Evolutionary conservation across 2,888 invertebrate species (phyloP), one percentile per base, ranked within the genome.

Genomic region (Polydrusus pterygomalis): DNA sequence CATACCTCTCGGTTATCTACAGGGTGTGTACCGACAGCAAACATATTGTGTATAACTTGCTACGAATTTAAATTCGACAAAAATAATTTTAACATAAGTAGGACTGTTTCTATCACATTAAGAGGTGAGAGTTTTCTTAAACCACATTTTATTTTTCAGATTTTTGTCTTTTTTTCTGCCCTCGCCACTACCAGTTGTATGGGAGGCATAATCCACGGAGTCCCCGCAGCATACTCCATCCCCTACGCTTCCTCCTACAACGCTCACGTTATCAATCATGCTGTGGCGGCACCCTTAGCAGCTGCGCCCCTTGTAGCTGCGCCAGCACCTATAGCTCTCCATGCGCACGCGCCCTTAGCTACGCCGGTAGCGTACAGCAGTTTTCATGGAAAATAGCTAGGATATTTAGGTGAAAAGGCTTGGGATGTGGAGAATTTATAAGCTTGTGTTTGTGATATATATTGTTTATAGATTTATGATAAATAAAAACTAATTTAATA

Each of bases 171-270:
- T 58, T 40, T 81, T 38, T 65, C 65, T 60, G 40, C 71, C 51
- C 30, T 78, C 10, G 70, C 78, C 47, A 70, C 75, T 40, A 75
- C 77, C 25, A 63, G 80, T 70, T 81, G 83, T 72, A 79, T 81
- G 72, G 86, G 85, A 79, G 85, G 85, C 77, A 68, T 85, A n/a
- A 75, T 83, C 30, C 81, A 82, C 30, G 84, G 81, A 79, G 86
- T 81, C 80, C 81, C 81, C 7, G 91, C 91, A 1, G 89, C 91
- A 75, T 90, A 90, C 69, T 89, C 94, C 2, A 92, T 93, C 0
- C 94, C 94, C 2, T 93, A 93, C 80, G 94, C 94, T 67, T 91
- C 90, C 81, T 93, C 93, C n/a, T 94, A 93, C 87, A 93, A 93
- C 75, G 93, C 94, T 0, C 94, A 94, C 82, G 89, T 92, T 18